A percentile compares a stretch with the other conserved stretches of the same genome.
phyloP scores from a whole-genome alignment of 2,797 vertebrate genomes.

The Hemitrygon akajei region DNA sequence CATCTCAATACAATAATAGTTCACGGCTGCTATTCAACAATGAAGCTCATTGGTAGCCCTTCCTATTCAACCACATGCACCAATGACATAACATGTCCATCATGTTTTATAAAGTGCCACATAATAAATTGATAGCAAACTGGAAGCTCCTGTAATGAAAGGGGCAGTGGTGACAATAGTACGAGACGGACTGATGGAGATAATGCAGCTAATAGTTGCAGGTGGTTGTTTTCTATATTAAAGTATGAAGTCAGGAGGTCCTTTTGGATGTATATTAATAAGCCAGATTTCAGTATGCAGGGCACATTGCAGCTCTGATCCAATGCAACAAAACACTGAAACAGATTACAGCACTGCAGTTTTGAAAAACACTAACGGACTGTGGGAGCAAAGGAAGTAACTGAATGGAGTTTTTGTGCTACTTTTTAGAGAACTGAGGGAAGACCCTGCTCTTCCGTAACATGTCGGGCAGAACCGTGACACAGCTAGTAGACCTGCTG shows the following conservation, averaged over 20 bases:
- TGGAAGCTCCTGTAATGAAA: background rate
- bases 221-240: background rate
- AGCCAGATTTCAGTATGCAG: background rate
- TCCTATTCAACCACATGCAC: background rate
- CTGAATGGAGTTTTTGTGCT: background rate
- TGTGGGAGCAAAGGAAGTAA: background rate
- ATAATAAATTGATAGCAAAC: background rate
- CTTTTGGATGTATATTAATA: background rate
- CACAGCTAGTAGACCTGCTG: too few species aligned
- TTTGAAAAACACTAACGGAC: background rate
- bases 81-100: background rate
- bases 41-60: background rate
- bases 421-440: background rate
- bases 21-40: background rate
- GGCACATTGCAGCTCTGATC: background rate
- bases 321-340: background rate
- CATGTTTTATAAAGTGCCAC: background rate
- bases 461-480: too few species aligned
- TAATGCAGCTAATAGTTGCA: background rate
- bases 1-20: background rate
- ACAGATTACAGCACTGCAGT: background rate
- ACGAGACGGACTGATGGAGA: background rate
- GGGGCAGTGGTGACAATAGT: background rate
- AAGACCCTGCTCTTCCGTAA: background rate
- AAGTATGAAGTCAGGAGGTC: background rate